Conservation (phyloP, 2,797 vertebrate species). For the Eidolon dupreanum region DNA sequence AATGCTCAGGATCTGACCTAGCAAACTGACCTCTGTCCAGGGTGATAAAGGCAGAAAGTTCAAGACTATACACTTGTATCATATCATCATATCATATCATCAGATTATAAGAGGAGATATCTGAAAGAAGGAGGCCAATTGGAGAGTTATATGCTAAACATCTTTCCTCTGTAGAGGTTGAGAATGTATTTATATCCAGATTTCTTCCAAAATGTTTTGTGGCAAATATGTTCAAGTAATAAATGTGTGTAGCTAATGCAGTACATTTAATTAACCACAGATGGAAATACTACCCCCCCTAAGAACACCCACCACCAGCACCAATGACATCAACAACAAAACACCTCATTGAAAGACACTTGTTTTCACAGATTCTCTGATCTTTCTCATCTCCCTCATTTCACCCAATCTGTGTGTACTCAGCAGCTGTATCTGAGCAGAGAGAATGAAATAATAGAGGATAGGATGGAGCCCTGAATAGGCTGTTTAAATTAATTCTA, state of each 20-base stretch:
- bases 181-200: not conserved
- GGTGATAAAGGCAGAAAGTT: not conserved
- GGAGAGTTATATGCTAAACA: not conserved
- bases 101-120: not conserved
- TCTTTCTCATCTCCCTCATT: not conserved
- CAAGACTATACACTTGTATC: not conserved
- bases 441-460: conserved; percentile 47
- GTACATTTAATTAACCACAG: not conserved
- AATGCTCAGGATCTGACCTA: not conserved
- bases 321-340: not conserved
- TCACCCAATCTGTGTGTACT: not conserved
- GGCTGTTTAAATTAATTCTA: conserved; percentile 65
- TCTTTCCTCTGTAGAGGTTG: not conserved
- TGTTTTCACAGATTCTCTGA: not conserved
- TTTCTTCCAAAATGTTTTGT: not conserved
- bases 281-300: not conserved
- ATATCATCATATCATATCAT: not conserved
- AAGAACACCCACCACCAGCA: not conserved
- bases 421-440: conserved; percentile 35
- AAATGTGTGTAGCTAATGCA: not conserved
- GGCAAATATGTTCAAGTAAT: not conserved
- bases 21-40: not conserved
- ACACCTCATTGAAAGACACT: not conserved
- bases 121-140: not conserved
- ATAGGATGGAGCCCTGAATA: conserved; percentile 9